Evolutionary conservation across 2,113 vertebrate species (phyloP).

Genomic region (Lipotes vexillifer): DNA sequence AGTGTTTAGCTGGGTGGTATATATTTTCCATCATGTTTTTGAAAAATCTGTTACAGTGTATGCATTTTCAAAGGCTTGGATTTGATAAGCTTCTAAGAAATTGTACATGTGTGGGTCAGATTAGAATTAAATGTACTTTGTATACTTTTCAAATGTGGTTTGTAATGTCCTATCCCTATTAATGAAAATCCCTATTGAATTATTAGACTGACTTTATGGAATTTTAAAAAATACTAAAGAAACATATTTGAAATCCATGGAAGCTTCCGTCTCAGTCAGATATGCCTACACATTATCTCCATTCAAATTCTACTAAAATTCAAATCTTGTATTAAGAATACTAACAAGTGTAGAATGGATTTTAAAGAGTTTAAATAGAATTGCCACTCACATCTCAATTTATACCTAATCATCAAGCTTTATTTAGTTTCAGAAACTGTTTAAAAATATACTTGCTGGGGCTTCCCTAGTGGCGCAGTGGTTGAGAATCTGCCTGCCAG

Average conservation of each 20-base stretch:
- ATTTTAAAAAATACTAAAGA: constrained; percentile 28
- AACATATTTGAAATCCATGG: not conserved
- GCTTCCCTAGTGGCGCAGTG: too few species aligned
- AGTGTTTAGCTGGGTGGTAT: constrained; percentile 75
- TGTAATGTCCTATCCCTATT: not conserved
- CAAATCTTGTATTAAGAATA: constrained; percentile 60
- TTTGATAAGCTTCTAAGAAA: constrained; percentile 73
- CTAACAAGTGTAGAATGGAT: constrained; percentile 57
- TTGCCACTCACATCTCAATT: constrained; percentile 65
- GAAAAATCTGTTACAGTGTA: constrained; percentile 77
- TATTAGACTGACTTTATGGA: not conserved
- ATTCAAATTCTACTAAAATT: constrained; percentile 54
- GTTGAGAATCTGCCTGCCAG: too few species aligned
- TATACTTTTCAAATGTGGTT: not conserved
- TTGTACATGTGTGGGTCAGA: constrained; percentile 61
- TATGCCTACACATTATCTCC: not conserved
- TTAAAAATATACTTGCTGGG: constrained; percentile 71
- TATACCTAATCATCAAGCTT: constrained; percentile 75
- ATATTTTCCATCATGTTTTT: constrained; percentile 76
- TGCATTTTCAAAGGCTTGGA: constrained; percentile 72
- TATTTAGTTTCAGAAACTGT: constrained; percentile 68
- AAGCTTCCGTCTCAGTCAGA: not conserved
- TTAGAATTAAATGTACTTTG: constrained; percentile 49
- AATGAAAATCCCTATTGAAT: constrained; percentile 8
- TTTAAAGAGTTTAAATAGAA: constrained; percentile 68